Evolutionary conservation across 2,113 vertebrate genomes (phyloP).

Genomic region (Cacatua alba): DNA sequence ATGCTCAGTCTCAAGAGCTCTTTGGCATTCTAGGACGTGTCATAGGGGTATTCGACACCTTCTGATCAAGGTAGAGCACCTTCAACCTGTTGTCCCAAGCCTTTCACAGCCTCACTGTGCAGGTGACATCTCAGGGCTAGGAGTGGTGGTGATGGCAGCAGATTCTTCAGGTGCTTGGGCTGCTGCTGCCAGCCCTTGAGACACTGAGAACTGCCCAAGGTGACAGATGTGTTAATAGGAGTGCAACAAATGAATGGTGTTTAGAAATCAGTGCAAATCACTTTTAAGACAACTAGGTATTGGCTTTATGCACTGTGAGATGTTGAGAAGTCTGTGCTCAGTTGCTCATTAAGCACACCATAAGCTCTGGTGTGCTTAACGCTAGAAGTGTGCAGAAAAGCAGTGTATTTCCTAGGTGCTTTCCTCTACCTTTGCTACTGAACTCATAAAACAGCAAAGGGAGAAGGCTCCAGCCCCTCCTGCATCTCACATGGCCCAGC

Average conservation of each 20-base stretch:
- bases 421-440: not conserved
- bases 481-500: not conserved
- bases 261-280: not conserved
- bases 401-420: not conserved
- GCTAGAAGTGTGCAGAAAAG: not conserved
- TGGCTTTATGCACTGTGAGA: not conserved
- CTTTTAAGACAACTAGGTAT: not conserved
- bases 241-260: not conserved
- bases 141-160: not conserved
- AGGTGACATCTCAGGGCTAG: not conserved
- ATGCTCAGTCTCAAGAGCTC: not conserved
- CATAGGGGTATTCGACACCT: not conserved
- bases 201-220: not conserved
- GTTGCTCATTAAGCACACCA: not conserved
- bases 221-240: not conserved
- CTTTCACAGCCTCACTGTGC: not conserved
- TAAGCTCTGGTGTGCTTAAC: not conserved
- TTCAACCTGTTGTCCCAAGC: not conserved
- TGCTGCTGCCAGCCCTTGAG: not conserved
- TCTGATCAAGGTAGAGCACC: not conserved
- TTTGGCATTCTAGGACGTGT: not conserved
- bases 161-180: not conserved
- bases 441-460: not conserved
- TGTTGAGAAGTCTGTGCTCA: not conserved
- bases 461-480: not conserved